These are phyloP conservation scores for Axea sp. DNA, from an alignment of 2,888 invertebrate species.

Conservation along the genomic window DNA sequence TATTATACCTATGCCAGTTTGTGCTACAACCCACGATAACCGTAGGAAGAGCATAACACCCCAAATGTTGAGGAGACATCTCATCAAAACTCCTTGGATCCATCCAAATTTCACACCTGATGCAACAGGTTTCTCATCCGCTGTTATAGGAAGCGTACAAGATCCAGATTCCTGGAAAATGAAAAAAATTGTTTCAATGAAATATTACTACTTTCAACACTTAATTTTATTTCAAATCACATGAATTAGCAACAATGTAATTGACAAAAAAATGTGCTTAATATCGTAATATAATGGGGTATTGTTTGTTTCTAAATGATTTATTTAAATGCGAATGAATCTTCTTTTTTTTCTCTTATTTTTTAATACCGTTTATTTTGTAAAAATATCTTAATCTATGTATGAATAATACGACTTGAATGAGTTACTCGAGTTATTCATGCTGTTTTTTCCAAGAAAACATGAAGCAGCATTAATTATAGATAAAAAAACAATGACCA, in stretches of 20 bases:
- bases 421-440: no score
- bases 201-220: no score
- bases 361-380: no score
- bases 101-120: slow-evolving; percentile 90
- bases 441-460: slow-evolving; percentile 26
- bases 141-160: slow-evolving; percentile 51
- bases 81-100: slow-evolving; percentile 94
- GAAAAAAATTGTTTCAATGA: not conserved
- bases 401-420: no score
- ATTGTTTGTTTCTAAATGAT: no score
- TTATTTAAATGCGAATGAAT: no score
- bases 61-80: slow-evolving; percentile 98
- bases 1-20: slow-evolving; percentile 84
- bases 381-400: no score
- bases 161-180: slow-evolving; percentile 51
- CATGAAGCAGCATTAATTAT: slow-evolving; percentile 28
- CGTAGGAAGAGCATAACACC: slow-evolving; percentile 99
- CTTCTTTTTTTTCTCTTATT: no score
- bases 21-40: slow-evolving; percentile 97
- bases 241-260: no score
- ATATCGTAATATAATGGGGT: no score
- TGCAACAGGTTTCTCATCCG: slow-evolving; percentile 71
- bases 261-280: no score
- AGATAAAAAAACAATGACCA: slow-evolving; percentile 25
- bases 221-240: slow-evolving; percentile 2